phyloP scores from a whole-genome alignment of 2,113 vertebrate species.

The Ceuthmochares aereus region DNA sequence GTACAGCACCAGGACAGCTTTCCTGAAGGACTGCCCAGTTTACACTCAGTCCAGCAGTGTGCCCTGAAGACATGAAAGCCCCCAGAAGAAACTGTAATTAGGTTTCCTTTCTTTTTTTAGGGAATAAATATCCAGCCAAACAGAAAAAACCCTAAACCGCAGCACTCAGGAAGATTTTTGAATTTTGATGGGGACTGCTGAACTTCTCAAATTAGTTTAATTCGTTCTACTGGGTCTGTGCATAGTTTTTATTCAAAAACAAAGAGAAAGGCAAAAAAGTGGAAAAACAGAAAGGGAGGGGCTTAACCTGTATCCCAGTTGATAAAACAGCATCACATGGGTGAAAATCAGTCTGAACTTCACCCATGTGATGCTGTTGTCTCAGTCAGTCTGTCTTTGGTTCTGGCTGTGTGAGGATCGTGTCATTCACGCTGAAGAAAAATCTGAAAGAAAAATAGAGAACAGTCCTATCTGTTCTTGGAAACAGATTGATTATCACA shows the following conservation, averaged over 20 bases:
- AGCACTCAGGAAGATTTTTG: constrained; percentile 5
- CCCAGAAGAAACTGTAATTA: background rate
- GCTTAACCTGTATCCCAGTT: constrained; percentile 72
- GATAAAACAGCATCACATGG: constrained; percentile 75
- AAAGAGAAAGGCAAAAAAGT: constrained; percentile 64
- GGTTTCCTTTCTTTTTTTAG: background rate
- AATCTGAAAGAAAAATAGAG: constrained; percentile 77
- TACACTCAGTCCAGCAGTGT: background rate
- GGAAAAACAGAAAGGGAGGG: constrained; percentile 69
- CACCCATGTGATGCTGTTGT: constrained; percentile 75
- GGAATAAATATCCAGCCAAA: background rate
- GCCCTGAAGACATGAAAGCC: background rate
- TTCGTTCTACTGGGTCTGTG: constrained; percentile 20
- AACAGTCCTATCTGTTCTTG: constrained; percentile 62
- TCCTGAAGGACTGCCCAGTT: background rate
- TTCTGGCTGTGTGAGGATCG: constrained; percentile 60
- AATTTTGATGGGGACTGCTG: background rate
- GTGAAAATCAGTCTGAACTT: constrained; percentile 73
- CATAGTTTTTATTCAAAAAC: constrained; percentile 32
- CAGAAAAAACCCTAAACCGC: background rate
- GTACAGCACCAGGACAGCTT: background rate
- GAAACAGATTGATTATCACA: constrained; percentile 24
- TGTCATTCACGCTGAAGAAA: constrained; percentile 69
- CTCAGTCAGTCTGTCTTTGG: constrained; percentile 71
- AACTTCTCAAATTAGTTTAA: background rate